Conservation (phyloP, 2,888 invertebrate species). For the Danaus chrysippus region DNA sequence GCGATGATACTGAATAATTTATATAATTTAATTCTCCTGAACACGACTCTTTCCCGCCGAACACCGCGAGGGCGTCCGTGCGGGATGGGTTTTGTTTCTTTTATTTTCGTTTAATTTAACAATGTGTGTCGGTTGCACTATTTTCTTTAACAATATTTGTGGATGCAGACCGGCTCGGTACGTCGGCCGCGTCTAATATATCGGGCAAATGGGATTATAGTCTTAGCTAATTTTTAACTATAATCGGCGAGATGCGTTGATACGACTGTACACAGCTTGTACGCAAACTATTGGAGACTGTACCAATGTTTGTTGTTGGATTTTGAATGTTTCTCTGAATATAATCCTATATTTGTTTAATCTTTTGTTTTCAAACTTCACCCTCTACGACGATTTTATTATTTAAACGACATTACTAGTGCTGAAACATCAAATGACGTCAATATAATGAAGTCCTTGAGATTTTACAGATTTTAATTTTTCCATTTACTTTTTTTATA, state of each 20-base stretch:
- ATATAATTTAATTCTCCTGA: constrained; percentile 51
- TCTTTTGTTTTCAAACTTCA: constrained; percentile 60
- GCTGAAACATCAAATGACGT: too few relatives aligned
- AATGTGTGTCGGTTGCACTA: constrained; percentile 66
- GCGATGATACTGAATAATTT: constrained; percentile 40
- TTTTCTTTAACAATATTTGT: constrained; percentile 69
- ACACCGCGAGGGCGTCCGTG: too few relatives aligned
- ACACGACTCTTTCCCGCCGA: not conserved
- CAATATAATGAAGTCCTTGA: too few relatives aligned
- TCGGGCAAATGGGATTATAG: constrained; percentile 72
- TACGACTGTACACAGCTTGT: constrained; percentile 52
- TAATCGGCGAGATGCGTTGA: constrained; percentile 43
- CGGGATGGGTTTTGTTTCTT: not conserved
- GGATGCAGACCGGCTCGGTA: constrained; percentile 64
- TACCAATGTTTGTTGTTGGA: constrained; percentile 67
- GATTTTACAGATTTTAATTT: too few relatives aligned
- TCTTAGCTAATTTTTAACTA: constrained; percentile 47
- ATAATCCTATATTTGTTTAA: constrained; percentile 79
- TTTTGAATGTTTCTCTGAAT: constrained; percentile 75
- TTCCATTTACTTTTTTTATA: too few relatives aligned
- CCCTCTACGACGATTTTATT: constrained; percentile 3
- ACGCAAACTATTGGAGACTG: constrained; percentile 54
- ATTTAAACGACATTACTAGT: too few relatives aligned
- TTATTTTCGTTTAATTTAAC: constrained; percentile 47
- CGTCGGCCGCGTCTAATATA: constrained; percentile 57